Evolutionary conservation across 2,113 vertebrate species (phyloP).

Genomic region (Cygnus atratus): DNA sequence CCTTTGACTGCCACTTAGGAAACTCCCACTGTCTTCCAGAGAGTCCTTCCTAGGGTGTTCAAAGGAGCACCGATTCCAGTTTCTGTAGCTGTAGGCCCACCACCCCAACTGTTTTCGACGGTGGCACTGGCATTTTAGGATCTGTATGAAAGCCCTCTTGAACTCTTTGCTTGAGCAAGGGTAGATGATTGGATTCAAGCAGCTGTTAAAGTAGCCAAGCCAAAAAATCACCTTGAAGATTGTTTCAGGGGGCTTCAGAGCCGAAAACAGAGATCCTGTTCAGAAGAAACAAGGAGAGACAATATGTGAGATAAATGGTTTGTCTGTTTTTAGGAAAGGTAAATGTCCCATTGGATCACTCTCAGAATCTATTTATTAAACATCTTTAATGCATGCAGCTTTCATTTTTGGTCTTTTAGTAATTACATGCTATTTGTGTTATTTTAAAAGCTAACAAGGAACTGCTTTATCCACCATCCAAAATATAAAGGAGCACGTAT

Average conservation of each 20-base stretch:
- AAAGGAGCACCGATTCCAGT: conserved; percentile 84
- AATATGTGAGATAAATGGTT: background rate
- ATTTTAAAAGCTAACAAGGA: background rate
- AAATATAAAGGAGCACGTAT: background rate
- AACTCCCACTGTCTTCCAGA: conserved; percentile 82
- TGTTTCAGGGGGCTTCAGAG: conserved; percentile 86
- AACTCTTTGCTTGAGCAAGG: conserved; percentile 98
- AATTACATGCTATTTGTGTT: background rate
- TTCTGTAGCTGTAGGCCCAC: conserved; percentile 87
- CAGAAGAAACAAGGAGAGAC: conserved; percentile 35
- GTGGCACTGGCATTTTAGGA: conserved; percentile 90
- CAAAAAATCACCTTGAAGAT: conserved; percentile 98
- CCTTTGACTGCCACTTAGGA: conserved; percentile 89
- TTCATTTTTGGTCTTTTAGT: background rate
- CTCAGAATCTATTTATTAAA: background rate
- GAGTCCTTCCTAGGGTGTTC: conserved; percentile 85
- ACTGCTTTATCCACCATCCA: background rate
- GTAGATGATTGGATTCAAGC: conserved; percentile 97
- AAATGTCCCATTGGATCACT: background rate
- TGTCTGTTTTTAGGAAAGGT: background rate
- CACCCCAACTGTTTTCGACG: conserved; percentile 83
- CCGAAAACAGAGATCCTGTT: conserved; percentile 88
- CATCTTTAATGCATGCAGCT: background rate
- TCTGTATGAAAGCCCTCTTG: conserved; percentile 94
- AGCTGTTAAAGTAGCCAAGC: conserved; percentile 98